Conservation (phyloP, 30 jellyfish, hydroid and myxozoan species). For the Clytia hemisphaerica region DNA sequence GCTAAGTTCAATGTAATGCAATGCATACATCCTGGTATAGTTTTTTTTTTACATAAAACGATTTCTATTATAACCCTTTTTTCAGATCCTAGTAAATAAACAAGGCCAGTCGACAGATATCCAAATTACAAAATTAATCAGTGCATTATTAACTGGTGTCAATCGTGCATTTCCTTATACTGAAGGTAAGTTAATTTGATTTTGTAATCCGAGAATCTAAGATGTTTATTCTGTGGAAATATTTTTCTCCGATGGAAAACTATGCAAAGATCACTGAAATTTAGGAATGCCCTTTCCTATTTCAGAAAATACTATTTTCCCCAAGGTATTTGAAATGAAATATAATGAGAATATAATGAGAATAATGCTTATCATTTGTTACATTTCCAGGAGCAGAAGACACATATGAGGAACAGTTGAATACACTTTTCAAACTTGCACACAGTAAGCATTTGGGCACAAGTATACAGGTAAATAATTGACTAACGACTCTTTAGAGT, state of each 20-base stretch:
- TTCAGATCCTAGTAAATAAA: not conserved
- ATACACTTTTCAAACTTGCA: slow-evolving; percentile 65
- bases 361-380: too few relatives aligned
- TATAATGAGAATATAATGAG: too few relatives aligned
- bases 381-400: slow-evolving; percentile 59
- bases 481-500: not conserved
- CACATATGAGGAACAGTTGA: slow-evolving; percentile 71
- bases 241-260: too few relatives aligned
- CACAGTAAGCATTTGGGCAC: slow-evolving; percentile 69
- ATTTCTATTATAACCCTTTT: not conserved
- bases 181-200: slow-evolving; percentile 47
- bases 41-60: too few relatives aligned
- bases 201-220: too few relatives aligned
- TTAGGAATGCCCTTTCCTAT: too few relatives aligned
- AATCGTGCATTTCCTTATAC: slow-evolving; percentile 93
- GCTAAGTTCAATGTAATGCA: not conserved
- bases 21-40: not conserved
- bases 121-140: slow-evolving; percentile 60
- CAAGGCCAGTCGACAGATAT: not conserved
- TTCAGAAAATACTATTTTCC: too few relatives aligned
- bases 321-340: too few relatives aligned
- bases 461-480: slow-evolving; percentile 62
- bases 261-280: too few relatives aligned
- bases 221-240: too few relatives aligned
- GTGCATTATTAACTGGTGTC: slow-evolving; percentile 85